These are phyloP conservation scores for Volucella bombylans DNA, from an alignment of 2,888 invertebrate genomes.

Conservation along the genomic window DNA sequence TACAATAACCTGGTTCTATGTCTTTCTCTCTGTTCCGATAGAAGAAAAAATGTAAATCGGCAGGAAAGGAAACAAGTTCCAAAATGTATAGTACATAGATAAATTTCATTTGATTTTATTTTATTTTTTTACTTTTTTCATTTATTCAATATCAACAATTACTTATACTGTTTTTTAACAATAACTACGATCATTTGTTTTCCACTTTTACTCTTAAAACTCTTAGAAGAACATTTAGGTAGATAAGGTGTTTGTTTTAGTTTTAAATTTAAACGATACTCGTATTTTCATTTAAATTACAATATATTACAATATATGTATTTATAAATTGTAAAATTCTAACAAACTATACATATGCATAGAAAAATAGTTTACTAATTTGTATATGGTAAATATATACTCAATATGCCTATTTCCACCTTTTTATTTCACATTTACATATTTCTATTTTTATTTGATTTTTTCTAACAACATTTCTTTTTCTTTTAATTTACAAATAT, in stretches of 20 bases:
- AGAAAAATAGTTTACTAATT: slow-evolving; percentile 61
- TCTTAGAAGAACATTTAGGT: slow-evolving; percentile 60
- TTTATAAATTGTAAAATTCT: slow-evolving; percentile 50
- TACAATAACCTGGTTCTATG: too few species aligned
- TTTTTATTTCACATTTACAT: slow-evolving; percentile 39
- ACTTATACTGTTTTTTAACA: slow-evolving; percentile 52
- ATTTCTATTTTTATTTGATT: slow-evolving; percentile 7
- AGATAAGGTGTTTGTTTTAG: slow-evolving; percentile 59
- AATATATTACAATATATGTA: slow-evolving; percentile 14
- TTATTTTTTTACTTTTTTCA: slow-evolving; percentile 19
- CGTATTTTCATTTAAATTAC: slow-evolving; percentile 23
- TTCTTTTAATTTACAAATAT: slow-evolving; percentile 48
- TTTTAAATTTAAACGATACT: slow-evolving; percentile 5
- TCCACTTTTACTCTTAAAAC: slow-evolving; percentile 30
- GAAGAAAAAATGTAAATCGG: too few species aligned
- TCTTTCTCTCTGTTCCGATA: too few species aligned
- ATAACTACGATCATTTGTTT: slow-evolving; percentile 52
- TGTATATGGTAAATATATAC: slow-evolving; percentile 58
- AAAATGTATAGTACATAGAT: background rate
- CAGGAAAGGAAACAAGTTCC: background rate
- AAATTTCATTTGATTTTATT: background rate
- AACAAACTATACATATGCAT: slow-evolving; percentile 51
- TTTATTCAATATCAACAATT: slow-evolving; percentile 64
- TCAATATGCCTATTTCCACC: slow-evolving; percentile 39
- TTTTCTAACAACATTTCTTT: background rate